Evolutionary conservation across 2,888 invertebrate species (phyloP).

Genomic region (Galerucella calmariensis): DNA sequence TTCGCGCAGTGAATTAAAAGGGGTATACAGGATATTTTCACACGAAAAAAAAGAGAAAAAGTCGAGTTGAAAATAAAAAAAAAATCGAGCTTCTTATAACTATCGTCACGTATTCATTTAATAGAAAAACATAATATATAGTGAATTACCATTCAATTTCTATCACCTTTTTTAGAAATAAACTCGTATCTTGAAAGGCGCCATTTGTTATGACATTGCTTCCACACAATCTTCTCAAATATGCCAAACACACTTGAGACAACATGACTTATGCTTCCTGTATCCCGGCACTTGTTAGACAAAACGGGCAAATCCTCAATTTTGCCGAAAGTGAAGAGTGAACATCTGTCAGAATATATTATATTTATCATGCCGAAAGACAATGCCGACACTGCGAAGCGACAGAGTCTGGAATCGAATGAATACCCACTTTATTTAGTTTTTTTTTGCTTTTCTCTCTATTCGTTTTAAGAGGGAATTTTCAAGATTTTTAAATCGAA

Average conservation of each 20-base stretch:
- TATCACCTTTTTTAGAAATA: no score
- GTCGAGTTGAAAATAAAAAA: conserved; percentile 4
- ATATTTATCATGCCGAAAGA: conserved; percentile 11
- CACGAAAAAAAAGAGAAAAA: not conserved
- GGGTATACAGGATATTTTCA: not conserved
- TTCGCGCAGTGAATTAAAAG: no score
- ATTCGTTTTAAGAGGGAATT: conserved; percentile 5
- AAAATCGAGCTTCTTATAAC: no score
- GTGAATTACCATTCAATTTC: no score
- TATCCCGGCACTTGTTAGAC: conserved; percentile 28
- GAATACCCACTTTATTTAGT: conserved; percentile 10
- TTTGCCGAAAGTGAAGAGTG: conserved; percentile 18
- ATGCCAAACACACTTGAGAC: conserved; percentile 38
- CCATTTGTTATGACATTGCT: conserved; percentile 30
- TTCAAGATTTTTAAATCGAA: not conserved
- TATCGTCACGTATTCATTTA: no score
- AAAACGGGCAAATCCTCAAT: conserved; percentile 27
- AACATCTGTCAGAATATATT: conserved; percentile 22
- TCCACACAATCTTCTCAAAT: conserved; percentile 22
- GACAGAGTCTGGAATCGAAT: not conserved
- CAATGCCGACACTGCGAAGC: not conserved
- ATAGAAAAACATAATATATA: no score
- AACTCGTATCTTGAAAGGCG: not conserved
- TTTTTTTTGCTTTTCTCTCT: not conserved
- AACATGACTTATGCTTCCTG: conserved; percentile 38